Conservation (phyloP, 2,113 vertebrate species). For the Choloepus hoffmanni region DNA sequence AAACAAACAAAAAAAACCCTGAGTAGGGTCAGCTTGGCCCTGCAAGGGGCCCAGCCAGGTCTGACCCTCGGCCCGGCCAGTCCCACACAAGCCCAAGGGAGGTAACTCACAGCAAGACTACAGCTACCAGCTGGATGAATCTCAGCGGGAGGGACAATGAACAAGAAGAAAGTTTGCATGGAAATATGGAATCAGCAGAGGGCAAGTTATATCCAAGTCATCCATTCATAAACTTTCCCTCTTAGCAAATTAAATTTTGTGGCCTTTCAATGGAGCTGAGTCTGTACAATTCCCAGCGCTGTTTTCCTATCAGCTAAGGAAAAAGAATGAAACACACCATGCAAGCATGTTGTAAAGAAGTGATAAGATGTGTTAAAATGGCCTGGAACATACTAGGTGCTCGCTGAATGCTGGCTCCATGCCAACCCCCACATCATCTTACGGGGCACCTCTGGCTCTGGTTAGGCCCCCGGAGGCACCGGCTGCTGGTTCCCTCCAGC, state of each 20-base stretch:
- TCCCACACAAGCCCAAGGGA: background rate
- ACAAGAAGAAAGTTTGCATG: background rate
- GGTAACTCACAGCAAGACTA: background rate
- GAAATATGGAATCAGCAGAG: accelerated
- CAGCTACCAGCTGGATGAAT: background rate
- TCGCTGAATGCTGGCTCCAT: background rate
- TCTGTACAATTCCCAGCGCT: background rate
- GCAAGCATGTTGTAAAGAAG: background rate
- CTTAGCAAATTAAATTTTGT: background rate
- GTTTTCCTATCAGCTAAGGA: background rate
- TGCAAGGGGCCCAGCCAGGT: background rate
- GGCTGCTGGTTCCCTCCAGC: background rate
- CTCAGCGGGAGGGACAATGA: background rate
- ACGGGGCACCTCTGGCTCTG: background rate
- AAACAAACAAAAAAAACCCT: too few relatives aligned
- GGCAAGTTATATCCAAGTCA: accelerated
- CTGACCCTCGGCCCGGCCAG: background rate
- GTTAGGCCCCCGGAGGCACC: background rate
- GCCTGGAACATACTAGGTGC: background rate
- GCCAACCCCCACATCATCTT: background rate
- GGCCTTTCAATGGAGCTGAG: background rate
- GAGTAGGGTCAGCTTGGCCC: background rate
- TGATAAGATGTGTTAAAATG: background rate
- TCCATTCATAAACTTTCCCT: background rate
- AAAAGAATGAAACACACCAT: background rate